Evolutionary conservation across 2,797 vertebrate genomes (phyloP).

Genomic region (Aldrovandia affinis): DNA sequence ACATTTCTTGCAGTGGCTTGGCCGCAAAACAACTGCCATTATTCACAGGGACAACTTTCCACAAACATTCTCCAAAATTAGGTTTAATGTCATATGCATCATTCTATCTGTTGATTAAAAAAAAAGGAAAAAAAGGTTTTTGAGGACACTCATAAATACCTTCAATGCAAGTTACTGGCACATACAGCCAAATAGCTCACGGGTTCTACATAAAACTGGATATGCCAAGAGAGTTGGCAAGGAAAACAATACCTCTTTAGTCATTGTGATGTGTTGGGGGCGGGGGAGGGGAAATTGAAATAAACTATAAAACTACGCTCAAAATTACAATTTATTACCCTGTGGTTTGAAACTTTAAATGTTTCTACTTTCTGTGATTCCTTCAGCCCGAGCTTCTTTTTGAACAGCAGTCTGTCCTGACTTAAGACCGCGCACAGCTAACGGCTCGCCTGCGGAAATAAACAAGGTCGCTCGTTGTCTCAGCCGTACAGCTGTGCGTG

Average conservation of each 20-base stretch:
- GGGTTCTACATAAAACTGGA: conserved; percentile 62
- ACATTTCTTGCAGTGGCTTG: conserved; percentile 40
- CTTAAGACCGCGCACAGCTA: conserved; percentile 24
- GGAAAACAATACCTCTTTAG: conserved; percentile 64
- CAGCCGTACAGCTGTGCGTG: not conserved
- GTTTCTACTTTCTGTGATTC: conserved; percentile 43
- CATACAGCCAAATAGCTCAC: conserved; percentile 66
- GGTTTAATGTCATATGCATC: conserved; percentile 59
- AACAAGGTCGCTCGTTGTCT: not conserved
- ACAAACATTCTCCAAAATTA: conserved; percentile 57
- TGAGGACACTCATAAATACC: conserved; percentile 75
- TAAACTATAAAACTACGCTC: conserved; percentile 50
- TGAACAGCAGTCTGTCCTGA: conserved; percentile 35
- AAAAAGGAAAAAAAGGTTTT: conserved; percentile 67
- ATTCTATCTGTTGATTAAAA: conserved; percentile 64
- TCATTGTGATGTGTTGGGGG: conserved; percentile 56
- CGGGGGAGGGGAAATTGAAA: conserved; percentile 46
- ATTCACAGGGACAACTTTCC: conserved; percentile 61
- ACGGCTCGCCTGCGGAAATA: conserved; percentile 17
- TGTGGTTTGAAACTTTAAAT: conserved; percentile 51
- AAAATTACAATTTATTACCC: conserved; percentile 60
- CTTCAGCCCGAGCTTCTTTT: conserved; percentile 39
- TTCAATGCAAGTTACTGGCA: conserved; percentile 62
- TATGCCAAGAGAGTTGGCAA: conserved; percentile 70
- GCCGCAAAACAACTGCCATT: conserved; percentile 42